Base-by-base conservation (phyloP, 2,113 vertebrate genomes). In the Takifugu flavidus region DNA sequence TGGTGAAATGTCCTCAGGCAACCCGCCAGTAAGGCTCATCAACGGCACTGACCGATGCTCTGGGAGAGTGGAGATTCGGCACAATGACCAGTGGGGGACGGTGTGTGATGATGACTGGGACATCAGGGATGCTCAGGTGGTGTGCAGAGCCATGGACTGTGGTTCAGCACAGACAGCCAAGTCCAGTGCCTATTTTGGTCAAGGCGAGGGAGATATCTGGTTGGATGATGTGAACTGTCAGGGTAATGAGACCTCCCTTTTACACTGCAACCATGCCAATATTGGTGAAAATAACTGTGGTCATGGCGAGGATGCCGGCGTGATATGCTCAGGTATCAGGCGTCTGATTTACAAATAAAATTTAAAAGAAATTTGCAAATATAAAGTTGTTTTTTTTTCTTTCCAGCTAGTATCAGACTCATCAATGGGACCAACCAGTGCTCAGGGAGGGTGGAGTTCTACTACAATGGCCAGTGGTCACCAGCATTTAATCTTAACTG, bases 251-350 rank as follows among this genome's bases (percentile, higher is more conserved):
- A 67, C 51, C 0, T 70, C 69, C 0, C 74, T 90, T 39, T 1
- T 11, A 13, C 43, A 85, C 6, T 91, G 89, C 42, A 1, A 0
- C 5, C 82, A 63, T 4, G 15, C 6, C 0, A 0, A 6, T 0
- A 67, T 79, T 6, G 83, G 76, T 55, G 64, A 66, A 5, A 65
- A 53, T 14, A 69, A 83, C 55, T 90, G 88, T 8, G 44, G 47
- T 29, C 83, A 88, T 15, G 10, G 0, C 4, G 78, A 89, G 73
- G 87, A 88, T 59, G 88, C 87, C 5, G 77, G 86, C 5, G 88
- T 91, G 25, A 39, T 85, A n/a, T 91, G 90, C 65, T 75, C 85
- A 84, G 80, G 89, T 91, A 76, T 52, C 47, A 49, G 47, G 14
- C 7, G 4, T 14, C 14, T 20, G n/a, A 49, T 49, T 46, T 47